These are phyloP conservation scores for Diadophis punctatus DNA, from an alignment of 2,113 vertebrate species.

Conservation along the genomic window DNA sequence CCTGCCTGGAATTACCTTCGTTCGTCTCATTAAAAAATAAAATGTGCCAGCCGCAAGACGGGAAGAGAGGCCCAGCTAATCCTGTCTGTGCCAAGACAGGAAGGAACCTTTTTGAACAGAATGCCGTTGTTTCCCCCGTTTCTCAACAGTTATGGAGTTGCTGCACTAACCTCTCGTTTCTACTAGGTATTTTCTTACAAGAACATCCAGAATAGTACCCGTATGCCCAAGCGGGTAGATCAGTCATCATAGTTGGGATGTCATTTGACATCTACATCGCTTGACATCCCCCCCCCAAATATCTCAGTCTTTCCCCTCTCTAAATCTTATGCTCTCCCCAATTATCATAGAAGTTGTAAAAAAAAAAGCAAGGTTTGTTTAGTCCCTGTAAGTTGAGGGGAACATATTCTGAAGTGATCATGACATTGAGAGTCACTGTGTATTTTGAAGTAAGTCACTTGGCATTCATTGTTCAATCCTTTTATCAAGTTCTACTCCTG, in stretches of 20 bases:
- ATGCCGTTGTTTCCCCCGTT: background rate
- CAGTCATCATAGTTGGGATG: background rate
- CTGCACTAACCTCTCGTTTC: background rate
- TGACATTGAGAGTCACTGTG: background rate
- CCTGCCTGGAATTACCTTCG: background rate
- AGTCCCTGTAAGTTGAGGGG: background rate
- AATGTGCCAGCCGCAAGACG: background rate
- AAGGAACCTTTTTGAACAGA: background rate
- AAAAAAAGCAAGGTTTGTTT: background rate
- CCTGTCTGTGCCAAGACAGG: background rate
- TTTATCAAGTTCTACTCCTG: background rate
- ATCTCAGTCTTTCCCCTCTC: background rate
- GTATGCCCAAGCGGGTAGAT: background rate
- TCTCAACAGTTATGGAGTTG: background rate
- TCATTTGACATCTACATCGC: background rate
- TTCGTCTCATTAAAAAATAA: background rate
- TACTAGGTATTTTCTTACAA: background rate
- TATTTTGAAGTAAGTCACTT: background rate
- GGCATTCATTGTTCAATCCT: background rate
- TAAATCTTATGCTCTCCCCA: background rate
- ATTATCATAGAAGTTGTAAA: background rate
- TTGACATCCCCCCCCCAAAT: too few species aligned
- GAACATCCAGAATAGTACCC: background rate
- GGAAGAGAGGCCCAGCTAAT: background rate
- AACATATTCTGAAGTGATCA: background rate